Evolutionary conservation across 2,113 vertebrate species (phyloP).

Genomic region (Dipodomys stephensi): DNA sequence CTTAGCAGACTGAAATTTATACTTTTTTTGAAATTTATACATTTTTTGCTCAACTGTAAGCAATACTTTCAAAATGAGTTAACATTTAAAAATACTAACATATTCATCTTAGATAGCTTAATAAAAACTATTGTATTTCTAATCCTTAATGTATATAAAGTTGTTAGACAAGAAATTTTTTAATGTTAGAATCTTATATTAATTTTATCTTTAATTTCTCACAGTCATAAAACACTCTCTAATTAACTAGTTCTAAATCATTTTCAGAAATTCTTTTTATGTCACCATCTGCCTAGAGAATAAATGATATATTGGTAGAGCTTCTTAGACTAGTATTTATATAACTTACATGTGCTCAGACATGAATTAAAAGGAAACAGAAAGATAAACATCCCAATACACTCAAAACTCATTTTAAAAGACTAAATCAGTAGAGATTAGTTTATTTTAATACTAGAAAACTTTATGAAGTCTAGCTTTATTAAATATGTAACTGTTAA

Average conservation of each 20-base stretch:
- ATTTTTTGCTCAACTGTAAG: constrained; percentile 31
- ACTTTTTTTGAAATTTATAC: not conserved
- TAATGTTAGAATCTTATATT: not conserved
- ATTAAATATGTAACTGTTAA: constrained; percentile 46
- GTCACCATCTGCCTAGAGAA: constrained; percentile 48
- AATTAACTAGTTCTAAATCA: constrained; percentile 53
- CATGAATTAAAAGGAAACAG: constrained; percentile 43
- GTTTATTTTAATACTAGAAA: constrained; percentile 59
- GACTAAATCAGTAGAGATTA: constrained; percentile 18
- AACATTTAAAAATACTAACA: not conserved
- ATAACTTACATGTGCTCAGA: constrained; percentile 51
- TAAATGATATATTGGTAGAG: constrained; percentile 45
- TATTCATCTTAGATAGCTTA: constrained; percentile 16
- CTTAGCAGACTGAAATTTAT: not conserved
- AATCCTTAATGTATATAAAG: not conserved
- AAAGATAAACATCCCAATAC: constrained; percentile 25
- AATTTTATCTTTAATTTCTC: constrained; percentile 31
- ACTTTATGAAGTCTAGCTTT: constrained; percentile 13
- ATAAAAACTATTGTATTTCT: constrained; percentile 40
- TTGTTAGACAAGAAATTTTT: constrained; percentile 45
- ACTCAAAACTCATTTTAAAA: not conserved
- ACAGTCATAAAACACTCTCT: constrained; percentile 40
- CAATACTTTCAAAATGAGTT: constrained; percentile 31
- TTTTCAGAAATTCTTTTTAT: constrained; percentile 45
- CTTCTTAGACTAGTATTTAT: constrained; percentile 53